These are phyloP conservation scores for Pelodytes ibericus DNA, from an alignment of 2,797 vertebrate genomes.

Conservation along the genomic window DNA sequence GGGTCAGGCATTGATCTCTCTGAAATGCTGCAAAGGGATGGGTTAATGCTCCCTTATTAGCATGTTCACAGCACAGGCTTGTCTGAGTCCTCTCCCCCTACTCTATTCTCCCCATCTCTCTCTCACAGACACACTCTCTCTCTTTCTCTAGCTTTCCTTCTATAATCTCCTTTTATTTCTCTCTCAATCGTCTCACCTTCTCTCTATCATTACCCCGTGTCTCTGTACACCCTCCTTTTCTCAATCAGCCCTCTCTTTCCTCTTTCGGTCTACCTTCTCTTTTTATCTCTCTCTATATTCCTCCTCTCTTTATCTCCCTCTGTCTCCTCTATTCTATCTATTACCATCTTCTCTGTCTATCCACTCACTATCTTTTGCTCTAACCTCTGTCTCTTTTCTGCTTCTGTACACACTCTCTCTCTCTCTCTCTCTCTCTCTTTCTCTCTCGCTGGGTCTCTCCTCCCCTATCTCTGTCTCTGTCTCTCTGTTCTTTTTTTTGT, in stretches of 20 bases:
- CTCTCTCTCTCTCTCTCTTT: background rate
- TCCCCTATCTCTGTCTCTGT: background rate
- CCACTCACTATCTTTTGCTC: too few relatives aligned
- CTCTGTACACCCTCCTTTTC: background rate
- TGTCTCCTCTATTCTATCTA: too few relatives aligned
- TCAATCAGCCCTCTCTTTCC: background rate
- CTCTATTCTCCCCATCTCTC: background rate
- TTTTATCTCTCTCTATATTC: background rate
- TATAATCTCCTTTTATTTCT: too few relatives aligned
- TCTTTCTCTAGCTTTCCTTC: too few relatives aligned
- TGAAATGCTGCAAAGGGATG: constrained; percentile 72
- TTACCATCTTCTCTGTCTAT: too few relatives aligned
- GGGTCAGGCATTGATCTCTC: constrained; percentile 71
- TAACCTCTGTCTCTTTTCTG: too few relatives aligned
- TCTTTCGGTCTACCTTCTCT: background rate
- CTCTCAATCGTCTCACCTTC: background rate
- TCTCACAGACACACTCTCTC: background rate
- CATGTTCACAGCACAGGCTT: constrained; percentile 70
- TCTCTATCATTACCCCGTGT: background rate
- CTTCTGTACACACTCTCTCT: background rate
- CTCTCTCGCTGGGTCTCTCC: background rate
- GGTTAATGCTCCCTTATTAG: constrained; percentile 80
- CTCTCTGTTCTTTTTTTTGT: background rate
- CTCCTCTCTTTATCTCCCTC: background rate
- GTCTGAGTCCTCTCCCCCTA: background rate